Evolutionary conservation across 2,797 vertebrate genomes (phyloP).

Genomic region (Pogonophryne albipinna): DNA sequence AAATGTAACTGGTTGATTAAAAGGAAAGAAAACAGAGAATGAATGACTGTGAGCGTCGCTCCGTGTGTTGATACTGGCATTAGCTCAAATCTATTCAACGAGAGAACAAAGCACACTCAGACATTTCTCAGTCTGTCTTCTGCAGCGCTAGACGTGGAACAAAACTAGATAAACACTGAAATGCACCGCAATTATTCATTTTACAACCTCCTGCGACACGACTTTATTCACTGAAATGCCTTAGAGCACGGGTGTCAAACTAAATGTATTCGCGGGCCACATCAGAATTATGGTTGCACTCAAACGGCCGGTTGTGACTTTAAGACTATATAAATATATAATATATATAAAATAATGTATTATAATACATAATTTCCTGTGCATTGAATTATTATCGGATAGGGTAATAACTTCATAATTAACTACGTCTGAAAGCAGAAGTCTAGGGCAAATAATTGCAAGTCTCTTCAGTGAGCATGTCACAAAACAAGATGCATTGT

Average conservation of each 20-base stretch:
- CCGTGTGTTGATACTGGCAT: conserved; percentile 71
- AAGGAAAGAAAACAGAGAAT: conserved; percentile 49
- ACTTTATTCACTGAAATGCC: conserved; percentile 35
- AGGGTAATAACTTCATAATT: too few relatives aligned
- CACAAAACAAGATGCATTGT: too few relatives aligned
- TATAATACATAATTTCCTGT: too few relatives aligned
- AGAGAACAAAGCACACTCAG: conserved; percentile 70
- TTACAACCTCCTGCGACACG: conserved; percentile 1
- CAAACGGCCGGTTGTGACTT: too few relatives aligned
- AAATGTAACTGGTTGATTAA: conserved; percentile 52
- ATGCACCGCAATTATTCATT: conserved; percentile 40
- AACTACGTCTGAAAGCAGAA: too few relatives aligned
- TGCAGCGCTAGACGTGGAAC: conserved; percentile 44
- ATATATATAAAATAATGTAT: too few relatives aligned
- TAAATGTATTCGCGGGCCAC: too few relatives aligned
- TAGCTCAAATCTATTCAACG: conserved; percentile 58
- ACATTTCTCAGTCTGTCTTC: conserved; percentile 63
- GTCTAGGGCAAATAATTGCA: too few relatives aligned
- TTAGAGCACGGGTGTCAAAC: background rate
- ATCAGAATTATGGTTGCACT: too few relatives aligned
- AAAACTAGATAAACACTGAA: conserved; percentile 56
- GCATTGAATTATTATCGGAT: too few relatives aligned
- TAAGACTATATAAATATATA: too few relatives aligned
- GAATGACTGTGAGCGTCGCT: conserved; percentile 59
- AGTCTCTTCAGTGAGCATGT: too few relatives aligned